Evolutionary conservation across 2,113 vertebrate genomes (phyloP).

Genomic region (Azemiops feae): DNA sequence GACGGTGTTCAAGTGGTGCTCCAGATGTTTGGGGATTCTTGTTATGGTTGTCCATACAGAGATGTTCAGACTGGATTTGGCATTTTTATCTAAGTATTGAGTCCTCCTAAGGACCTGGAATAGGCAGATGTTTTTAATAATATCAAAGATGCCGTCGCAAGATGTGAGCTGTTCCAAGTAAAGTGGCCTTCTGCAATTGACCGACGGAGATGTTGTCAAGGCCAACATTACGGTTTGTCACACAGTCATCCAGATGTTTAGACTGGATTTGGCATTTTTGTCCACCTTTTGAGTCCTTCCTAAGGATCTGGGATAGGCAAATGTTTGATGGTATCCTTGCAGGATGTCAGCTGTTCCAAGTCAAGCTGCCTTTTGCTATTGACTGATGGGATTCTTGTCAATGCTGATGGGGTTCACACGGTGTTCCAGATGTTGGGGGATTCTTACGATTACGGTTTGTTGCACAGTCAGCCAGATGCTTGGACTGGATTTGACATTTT

Average conservation of each 20-base stretch:
- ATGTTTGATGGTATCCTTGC: not conserved
- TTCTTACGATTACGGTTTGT: not conserved
- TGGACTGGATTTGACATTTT: not conserved
- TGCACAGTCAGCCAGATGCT: not conserved
- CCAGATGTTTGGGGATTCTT: not conserved
- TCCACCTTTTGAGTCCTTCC: not conserved
- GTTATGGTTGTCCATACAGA: not conserved
- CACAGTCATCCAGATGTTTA: not conserved
- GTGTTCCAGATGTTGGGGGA: not conserved
- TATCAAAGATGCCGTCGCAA: not conserved
- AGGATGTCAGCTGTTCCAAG: not conserved
- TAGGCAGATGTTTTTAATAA: not conserved
- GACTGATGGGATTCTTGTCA: not conserved
- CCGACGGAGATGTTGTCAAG: not conserved
- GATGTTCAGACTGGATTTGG: not conserved
- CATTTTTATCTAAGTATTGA: not conserved
- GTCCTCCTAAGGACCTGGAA: not conserved
- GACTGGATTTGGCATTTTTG: not conserved
- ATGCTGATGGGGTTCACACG: not conserved
- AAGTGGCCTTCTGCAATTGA: not conserved
- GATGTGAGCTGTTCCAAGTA: not conserved
- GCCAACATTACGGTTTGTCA: too few relatives aligned
- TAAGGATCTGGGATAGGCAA: not conserved
- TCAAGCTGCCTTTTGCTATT: not conserved
- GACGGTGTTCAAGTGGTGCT: not conserved